Evolutionary conservation across 2,113 vertebrate species (phyloP).

Genomic region (Daubentonia madagascariensis): DNA sequence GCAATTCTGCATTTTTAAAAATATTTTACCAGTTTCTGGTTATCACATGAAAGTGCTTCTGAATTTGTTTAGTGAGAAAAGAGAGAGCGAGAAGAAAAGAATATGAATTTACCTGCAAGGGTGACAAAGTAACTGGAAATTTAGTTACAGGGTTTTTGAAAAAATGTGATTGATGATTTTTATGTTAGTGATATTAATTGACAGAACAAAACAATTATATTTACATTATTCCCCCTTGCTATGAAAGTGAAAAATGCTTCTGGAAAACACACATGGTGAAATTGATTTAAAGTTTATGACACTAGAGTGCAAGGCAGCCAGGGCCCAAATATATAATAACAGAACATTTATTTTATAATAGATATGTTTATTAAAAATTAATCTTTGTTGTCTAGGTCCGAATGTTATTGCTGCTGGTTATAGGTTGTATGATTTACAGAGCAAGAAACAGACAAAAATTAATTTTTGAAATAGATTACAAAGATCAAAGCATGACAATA

Average conservation of each 20-base stretch:
- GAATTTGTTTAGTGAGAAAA: background rate
- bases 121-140: background rate
- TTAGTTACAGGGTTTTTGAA: background rate
- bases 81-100: background rate
- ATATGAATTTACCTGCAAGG: background rate
- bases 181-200: background rate
- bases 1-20: background rate
- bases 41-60: background rate
- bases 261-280: background rate
- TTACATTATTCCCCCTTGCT: background rate
- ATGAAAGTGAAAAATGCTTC: background rate
- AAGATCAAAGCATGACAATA: background rate
- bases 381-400: background rate
- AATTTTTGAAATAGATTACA: slow-evolving; percentile 13
- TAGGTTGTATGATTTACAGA: background rate
- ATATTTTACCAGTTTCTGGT: background rate
- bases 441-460: background rate
- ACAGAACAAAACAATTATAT: background rate
- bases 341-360: background rate
- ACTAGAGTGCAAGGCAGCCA: too few relatives aligned
- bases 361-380: background rate
- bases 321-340: background rate
- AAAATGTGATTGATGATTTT: background rate
- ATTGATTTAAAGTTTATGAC: background rate
- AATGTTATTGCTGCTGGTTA: background rate